Evolutionary conservation across 2,888 invertebrate genomes (phyloP).

Genomic region (Parascotia fuliginaria): DNA sequence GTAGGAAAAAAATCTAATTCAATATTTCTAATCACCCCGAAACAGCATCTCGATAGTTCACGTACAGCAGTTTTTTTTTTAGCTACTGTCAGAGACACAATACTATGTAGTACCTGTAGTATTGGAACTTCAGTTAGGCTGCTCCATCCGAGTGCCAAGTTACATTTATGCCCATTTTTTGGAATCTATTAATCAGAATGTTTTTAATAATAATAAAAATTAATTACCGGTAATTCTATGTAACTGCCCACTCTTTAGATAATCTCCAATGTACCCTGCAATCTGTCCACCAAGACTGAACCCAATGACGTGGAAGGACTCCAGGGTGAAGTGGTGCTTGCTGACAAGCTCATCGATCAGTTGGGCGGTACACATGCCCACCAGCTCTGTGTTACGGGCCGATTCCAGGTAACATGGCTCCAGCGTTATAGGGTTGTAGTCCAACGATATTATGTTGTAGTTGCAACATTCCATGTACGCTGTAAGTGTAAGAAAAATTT

Average conservation of each 20-base stretch:
- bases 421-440: conserved; percentile 85
- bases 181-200: too few species aligned
- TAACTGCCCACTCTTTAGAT: conserved; percentile 72
- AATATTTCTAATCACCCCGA: too few species aligned
- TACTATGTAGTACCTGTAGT: too few species aligned
- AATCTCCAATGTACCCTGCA: conserved; percentile 82
- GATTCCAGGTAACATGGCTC: conserved; percentile 87
- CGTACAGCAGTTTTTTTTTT: too few species aligned
- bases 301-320: conserved; percentile 86
- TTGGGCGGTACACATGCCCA: conserved; percentile 86
- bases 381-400: conserved; percentile 84
- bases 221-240: conserved; percentile 83
- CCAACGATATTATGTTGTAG: conserved; percentile 87
- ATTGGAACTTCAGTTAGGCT: too few species aligned
- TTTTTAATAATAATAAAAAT: too few species aligned
- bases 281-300: conserved; percentile 88
- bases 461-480: conserved; percentile 83
- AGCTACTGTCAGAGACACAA: too few species aligned
- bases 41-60: too few species aligned
- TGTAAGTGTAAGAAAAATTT: conserved; percentile 43
- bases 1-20: too few species aligned
- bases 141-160: too few species aligned
- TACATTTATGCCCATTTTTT: too few species aligned
- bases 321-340: conserved; percentile 66
- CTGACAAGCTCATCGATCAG: conserved; percentile 82